Base-by-base conservation (phyloP, 2,888 invertebrate species). In the Caenorhabditis sp. region DNA sequence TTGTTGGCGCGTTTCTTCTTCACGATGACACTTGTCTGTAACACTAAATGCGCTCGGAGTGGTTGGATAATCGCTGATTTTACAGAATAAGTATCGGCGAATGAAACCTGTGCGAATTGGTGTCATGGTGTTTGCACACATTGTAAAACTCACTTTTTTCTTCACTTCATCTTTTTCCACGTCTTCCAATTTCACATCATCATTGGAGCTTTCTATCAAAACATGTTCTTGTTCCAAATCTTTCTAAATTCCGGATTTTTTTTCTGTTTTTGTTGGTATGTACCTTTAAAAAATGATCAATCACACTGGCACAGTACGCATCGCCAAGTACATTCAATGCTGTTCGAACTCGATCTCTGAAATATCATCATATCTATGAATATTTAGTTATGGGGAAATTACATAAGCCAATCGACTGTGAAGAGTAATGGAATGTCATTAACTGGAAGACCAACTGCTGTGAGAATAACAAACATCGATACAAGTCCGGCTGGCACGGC, bases 401-500 rank as follows among this genome's bases (percentile, higher is more conserved):
- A 89, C 89, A 89, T 77, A 70, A 89, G 85, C 89, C 89, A 89
- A 77, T 89, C 89, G 53, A 89, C 88, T 55, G 89, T 88, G 24
- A 89, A 83, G 62, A 89, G 88, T 8, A 89, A 83, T 3, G 88
- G 86, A 73, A 89, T 88, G 78, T 89, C 89, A 65, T 88, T 84
- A 31, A 87, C 84, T 6, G 89, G 89, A 58, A 89, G 81, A 26
- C 88, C 88, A 26, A 89, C 88, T 0, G 89, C 88, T 43, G 88
- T 86, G 66, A 89, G 79, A 49, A 89, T 89, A 31, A 89, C 88
- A 61, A 89, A 77, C 78, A 84, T 84, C 19, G 84, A 84, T 1
- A 84, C 84, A 53, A 84, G 79, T 0, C 84, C 84, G 17, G 84
- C 84, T 0, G 84, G 84, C 5, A 97, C 94, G 62, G 95, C 95